Evolutionary conservation across 2,113 vertebrate species (phyloP).

Genomic region (Eupsittula cactorum): DNA sequence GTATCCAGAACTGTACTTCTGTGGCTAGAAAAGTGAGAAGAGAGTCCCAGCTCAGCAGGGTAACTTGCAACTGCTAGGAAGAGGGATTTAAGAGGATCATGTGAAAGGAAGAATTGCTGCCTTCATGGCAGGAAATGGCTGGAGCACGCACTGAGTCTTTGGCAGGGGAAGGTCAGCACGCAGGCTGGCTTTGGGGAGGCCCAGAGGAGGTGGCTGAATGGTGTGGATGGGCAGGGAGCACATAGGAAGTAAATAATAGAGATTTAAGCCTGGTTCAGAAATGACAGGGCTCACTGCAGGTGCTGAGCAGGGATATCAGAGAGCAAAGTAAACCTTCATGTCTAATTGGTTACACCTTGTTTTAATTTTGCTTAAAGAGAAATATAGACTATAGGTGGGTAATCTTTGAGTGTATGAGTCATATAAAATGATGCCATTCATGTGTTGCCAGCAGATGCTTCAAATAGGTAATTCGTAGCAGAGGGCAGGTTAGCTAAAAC

Average conservation of each 20-base stretch:
- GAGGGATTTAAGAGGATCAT: slow-evolving; percentile 14
- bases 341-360: not conserved
- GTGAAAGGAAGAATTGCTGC: not conserved
- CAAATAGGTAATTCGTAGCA: not conserved
- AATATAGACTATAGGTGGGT: not conserved
- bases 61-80: not conserved
- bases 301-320: not conserved
- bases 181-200: not conserved
- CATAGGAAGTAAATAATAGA: not conserved
- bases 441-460: not conserved
- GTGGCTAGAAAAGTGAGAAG: not conserved
- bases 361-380: not conserved
- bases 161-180: not conserved
- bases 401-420: not conserved
- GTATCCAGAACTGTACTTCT: not conserved
- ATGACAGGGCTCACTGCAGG: not conserved
- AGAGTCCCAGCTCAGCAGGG: not conserved
- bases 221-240: not conserved
- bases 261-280: not conserved
- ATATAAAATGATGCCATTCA: not conserved
- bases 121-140: slow-evolving; percentile 34
- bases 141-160: not conserved
- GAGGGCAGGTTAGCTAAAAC: not conserved
- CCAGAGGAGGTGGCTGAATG: not conserved
- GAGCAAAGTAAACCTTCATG: not conserved